phyloP scores from a whole-genome alignment of 2,113 vertebrate genomes.

The Crotalus helleri region DNA sequence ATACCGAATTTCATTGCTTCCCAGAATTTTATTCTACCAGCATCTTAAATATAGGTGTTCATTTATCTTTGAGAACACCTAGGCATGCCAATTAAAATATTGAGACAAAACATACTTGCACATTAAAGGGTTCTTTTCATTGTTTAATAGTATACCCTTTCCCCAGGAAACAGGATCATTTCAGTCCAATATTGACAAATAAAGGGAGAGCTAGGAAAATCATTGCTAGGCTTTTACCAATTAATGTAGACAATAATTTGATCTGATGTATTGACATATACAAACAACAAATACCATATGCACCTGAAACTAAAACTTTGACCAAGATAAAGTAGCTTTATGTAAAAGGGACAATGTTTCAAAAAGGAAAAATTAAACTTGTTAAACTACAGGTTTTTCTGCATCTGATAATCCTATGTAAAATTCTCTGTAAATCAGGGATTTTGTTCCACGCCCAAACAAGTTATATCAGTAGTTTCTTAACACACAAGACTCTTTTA shows the following conservation, averaged over 20 bases:
- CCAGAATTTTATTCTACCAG: accelerated
- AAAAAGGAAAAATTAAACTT: background rate
- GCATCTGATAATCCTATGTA: background rate
- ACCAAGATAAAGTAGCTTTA: background rate
- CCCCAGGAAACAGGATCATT: background rate
- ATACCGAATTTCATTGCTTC: background rate
- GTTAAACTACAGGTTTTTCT: background rate
- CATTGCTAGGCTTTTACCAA: background rate
- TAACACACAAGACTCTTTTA: background rate
- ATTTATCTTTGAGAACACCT: background rate
- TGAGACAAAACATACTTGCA: background rate
- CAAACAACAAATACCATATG: background rate
- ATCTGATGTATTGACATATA: background rate
- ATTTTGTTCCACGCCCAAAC: background rate
- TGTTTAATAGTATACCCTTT: background rate
- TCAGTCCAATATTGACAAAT: background rate
- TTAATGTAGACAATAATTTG: background rate
- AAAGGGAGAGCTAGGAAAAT: background rate
- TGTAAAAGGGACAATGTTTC: background rate
- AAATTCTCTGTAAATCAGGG: background rate
- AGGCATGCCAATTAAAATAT: background rate
- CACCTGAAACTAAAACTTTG: background rate
- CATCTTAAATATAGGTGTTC: background rate
- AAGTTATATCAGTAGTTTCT: background rate
- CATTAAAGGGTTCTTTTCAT: background rate